A percentile compares a stretch with the other conserved stretches of the same genome.
phyloP scores from a whole-genome alignment of 1,140 invertebrate genomes.

The Drosophila bipectinata region DNA sequence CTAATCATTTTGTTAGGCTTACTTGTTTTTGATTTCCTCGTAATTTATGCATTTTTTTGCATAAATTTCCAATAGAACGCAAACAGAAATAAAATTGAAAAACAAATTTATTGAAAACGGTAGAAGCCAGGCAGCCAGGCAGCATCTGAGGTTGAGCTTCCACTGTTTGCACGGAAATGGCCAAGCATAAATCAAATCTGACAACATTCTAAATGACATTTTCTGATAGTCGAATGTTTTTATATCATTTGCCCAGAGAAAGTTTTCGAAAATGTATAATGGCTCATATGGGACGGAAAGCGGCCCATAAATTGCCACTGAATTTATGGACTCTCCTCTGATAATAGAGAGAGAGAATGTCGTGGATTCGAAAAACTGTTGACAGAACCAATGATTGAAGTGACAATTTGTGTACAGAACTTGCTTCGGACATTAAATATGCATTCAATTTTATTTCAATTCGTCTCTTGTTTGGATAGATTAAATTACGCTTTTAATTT shows the following conservation, averaged over 20 bases:
- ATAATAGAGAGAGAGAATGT: slow-evolving; percentile 12
- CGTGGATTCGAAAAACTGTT: slow-evolving; percentile 18
- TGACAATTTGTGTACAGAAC: slow-evolving; percentile 18
- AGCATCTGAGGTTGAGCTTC: slow-evolving; percentile 27
- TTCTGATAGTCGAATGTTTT: slow-evolving; percentile 40
- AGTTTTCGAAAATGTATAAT: slow-evolving; percentile 25
- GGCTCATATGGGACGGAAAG: slow-evolving; percentile 9
- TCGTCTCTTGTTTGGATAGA: slow-evolving; percentile 14
- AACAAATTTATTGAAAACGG: slow-evolving; percentile 47
- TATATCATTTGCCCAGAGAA: slow-evolving; percentile 32
- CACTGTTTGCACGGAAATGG: slow-evolving; percentile 45
- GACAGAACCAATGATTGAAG: slow-evolving; percentile 17
- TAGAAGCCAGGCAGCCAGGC: slow-evolving; percentile 15
- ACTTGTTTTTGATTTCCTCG: slow-evolving; percentile 9
- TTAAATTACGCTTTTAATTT: slow-evolving; percentile 27
- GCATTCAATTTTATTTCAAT: slow-evolving; percentile 17
- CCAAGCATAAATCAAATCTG: slow-evolving; percentile 67
- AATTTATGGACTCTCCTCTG: slow-evolving; percentile 31
- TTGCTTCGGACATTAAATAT: slow-evolving; percentile 7
- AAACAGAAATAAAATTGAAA: slow-evolving; percentile 51
- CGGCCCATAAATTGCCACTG: slow-evolving; percentile 28
- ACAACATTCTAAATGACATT: slow-evolving; percentile 68
- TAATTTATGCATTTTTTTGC: slow-evolving; percentile 65
- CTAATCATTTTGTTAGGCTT: neutral
- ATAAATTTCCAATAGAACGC: slow-evolving; percentile 54